phyloP scores from a whole-genome alignment of 2,888 invertebrate genomes.

The Sympetrum striolatum region DNA sequence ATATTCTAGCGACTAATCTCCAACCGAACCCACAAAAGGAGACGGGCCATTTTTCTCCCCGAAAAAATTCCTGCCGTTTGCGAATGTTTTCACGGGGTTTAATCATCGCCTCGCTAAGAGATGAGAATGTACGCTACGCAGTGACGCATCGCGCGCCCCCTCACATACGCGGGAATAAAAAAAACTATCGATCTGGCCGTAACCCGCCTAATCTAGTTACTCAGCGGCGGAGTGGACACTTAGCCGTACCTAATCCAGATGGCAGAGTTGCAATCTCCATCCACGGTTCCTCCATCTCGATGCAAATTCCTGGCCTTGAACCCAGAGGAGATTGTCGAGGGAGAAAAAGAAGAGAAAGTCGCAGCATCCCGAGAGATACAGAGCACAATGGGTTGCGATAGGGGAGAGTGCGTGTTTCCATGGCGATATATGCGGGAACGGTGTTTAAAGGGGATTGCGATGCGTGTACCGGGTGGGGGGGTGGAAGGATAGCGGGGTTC shows the following conservation, averaged over 20 bases:
- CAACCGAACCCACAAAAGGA: background rate
- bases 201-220: background rate
- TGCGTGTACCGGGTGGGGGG: background rate
- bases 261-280: background rate
- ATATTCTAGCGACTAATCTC: slow-evolving; percentile 17
- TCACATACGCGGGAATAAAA: background rate
- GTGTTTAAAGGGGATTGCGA: background rate
- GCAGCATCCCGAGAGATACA: background rate
- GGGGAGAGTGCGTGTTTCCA: background rate
- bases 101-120: background rate
- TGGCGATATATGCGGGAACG: background rate
- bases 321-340: background rate
- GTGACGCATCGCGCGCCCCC: background rate
- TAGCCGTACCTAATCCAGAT: slow-evolving; percentile 1
- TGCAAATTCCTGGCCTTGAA: slow-evolving; percentile 20
- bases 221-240: background rate
- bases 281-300: background rate
- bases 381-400: background rate
- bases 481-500: background rate
- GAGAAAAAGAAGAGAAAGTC: background rate
- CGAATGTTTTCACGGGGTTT: background rate
- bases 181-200: background rate
- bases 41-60: slow-evolving; percentile 13
- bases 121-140: background rate
- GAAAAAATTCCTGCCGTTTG: background rate